Percentiles rank a stretch among this genome's conserved stretches.
phyloP scores from a whole-genome alignment of 2,113 vertebrate genomes.

The Etheostoma cragini region DNA sequence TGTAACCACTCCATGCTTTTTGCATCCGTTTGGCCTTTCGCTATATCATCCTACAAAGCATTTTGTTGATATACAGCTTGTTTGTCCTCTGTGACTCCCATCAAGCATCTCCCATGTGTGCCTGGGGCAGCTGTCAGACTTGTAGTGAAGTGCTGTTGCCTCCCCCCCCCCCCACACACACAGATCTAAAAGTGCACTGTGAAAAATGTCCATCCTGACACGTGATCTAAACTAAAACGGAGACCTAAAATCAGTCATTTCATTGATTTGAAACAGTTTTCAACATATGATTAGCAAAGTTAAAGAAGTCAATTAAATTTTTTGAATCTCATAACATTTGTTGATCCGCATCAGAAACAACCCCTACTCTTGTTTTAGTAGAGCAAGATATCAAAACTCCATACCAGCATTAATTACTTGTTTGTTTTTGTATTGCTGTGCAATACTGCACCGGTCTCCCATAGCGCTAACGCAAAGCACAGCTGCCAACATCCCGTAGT shows the following conservation, averaged over 20 bases:
- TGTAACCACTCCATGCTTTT: background rate
- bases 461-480: conserved; percentile 22
- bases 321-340: background rate
- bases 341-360: background rate
- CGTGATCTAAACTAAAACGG: conserved; percentile 14
- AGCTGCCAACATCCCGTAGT: conserved; percentile 31
- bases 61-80: conserved; percentile 65
- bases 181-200: conserved; percentile 1
- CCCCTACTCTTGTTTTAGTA: conserved; percentile 12
- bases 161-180: conserved; percentile 8
- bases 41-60: conserved; percentile 42
- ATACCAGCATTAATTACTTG: conserved; percentile 11
- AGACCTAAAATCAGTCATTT: background rate
- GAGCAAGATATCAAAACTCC: conserved; percentile 5
- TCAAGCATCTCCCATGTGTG: conserved; percentile 59
- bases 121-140: conserved; percentile 70
- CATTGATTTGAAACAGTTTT: background rate
- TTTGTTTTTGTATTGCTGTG: background rate
- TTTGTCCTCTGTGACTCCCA: conserved; percentile 73
- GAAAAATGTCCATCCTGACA: conserved; percentile 5
- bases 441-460: conserved; percentile 16
- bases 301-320: background rate
- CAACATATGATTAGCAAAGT: background rate
- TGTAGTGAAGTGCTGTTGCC: conserved; percentile 50
- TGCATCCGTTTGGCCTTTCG: conserved; percentile 37